A percentile compares a stretch with the other conserved stretches of the same genome.
phyloP scores from a whole-genome alignment of 2,113 vertebrate genomes.

The Tricholaema leucomelas region DNA sequence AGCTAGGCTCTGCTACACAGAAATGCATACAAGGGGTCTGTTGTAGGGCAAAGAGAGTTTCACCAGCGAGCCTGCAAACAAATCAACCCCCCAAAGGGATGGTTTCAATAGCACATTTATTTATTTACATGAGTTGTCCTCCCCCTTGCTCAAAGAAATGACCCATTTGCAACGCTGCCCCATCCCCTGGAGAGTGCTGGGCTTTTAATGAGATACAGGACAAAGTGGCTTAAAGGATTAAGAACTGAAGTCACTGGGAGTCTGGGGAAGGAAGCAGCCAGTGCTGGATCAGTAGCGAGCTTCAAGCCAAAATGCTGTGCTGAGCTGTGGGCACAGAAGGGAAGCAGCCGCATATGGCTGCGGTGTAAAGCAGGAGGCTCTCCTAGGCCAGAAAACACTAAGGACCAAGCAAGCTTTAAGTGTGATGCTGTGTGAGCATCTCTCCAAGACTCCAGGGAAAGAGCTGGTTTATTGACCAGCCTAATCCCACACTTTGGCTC shows the following conservation, averaged over 20 bases:
- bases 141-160: background rate
- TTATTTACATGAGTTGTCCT: background rate
- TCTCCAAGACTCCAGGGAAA: fast-evolving
- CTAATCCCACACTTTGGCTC: background rate
- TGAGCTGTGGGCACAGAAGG: background rate
- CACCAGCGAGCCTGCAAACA: background rate
- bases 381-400: background rate
- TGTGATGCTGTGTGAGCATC: fast-evolving
- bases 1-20: background rate
- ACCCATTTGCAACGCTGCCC: background rate
- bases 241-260: background rate
- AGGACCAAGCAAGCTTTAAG: fast-evolving
- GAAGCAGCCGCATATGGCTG: fast-evolving
- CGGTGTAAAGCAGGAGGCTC: background rate
- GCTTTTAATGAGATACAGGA: conserved; percentile 25
- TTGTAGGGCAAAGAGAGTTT: background rate
- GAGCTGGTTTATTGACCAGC: background rate
- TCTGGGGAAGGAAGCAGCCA: background rate
- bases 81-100: background rate
- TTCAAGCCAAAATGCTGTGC: background rate
- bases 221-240: conserved; percentile 50
- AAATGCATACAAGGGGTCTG: background rate
- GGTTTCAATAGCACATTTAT: background rate
- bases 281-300: background rate
- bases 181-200: background rate